These are phyloP conservation scores for Nicator chloris DNA, from an alignment of 2,113 vertebrate species.

Conservation along the genomic window DNA sequence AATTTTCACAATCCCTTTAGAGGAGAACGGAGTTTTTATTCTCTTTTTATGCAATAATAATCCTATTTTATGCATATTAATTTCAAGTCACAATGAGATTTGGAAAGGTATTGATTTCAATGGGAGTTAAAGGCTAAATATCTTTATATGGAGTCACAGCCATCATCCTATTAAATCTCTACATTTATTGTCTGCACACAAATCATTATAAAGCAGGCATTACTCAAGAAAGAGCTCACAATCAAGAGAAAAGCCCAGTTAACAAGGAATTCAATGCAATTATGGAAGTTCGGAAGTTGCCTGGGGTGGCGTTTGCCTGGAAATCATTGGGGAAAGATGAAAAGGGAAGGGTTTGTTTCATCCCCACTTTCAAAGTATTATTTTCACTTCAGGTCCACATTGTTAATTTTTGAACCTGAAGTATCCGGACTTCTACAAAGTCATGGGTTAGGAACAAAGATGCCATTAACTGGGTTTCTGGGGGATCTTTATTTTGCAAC, in stretches of 20 bases:
- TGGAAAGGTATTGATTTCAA: constrained; percentile 40
- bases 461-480: neutral
- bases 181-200: constrained; percentile 23
- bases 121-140: neutral
- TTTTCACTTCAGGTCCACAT: neutral
- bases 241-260: constrained; percentile 38
- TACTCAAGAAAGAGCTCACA: neutral
- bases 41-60: neutral
- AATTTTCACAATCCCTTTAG: neutral
- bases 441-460: neutral
- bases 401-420: neutral
- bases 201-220: neutral
- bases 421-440: neutral
- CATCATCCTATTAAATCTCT: constrained; percentile 14
- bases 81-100: neutral
- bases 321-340: constrained; percentile 15
- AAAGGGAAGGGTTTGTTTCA: constrained; percentile 13
- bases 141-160: neutral
- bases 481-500: neutral
- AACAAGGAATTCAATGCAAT: constrained; percentile 39
- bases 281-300: constrained; percentile 32
- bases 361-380: neutral
- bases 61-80: neutral
- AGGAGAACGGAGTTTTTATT: neutral
- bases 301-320: neutral